These are phyloP conservation scores for Xiphydria camelus DNA, from an alignment of 2,888 invertebrate genomes.

Conservation along the genomic window DNA sequence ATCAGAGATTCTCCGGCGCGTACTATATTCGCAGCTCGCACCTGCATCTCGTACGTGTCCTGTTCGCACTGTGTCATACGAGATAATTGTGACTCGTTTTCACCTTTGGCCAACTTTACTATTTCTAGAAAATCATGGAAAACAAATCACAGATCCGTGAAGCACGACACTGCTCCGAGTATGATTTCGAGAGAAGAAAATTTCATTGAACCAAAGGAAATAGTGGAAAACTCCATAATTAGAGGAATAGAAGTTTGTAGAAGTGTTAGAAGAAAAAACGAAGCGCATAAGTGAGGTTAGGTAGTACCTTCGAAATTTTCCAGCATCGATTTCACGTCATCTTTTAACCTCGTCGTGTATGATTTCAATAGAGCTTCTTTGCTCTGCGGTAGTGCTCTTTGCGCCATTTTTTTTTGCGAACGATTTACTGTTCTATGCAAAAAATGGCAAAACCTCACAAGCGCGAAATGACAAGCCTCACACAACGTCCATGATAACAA, in stretches of 20 bases:
- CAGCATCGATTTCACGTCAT: slow-evolving; percentile 95
- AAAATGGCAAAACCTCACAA: background rate
- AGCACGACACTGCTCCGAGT: no score
- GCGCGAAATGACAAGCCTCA: no score
- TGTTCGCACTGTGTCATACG: slow-evolving; percentile 92
- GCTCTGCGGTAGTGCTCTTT: slow-evolving; percentile 80
- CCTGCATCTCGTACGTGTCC: slow-evolving; percentile 96
- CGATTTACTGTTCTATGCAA: background rate
- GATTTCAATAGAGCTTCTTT: slow-evolving; percentile 95
- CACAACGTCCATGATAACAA: slow-evolving; percentile 5
- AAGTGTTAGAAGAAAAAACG: slow-evolving; percentile 3
- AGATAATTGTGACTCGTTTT: slow-evolving; percentile 87
- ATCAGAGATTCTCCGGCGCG: slow-evolving; percentile 95
- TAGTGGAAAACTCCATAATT: slow-evolving; percentile 7
- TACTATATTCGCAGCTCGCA: slow-evolving; percentile 93
- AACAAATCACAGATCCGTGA: no score
- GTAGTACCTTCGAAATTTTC: slow-evolving; percentile 91
- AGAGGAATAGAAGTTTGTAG: slow-evolving; percentile 6
- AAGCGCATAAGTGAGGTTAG: slow-evolving; percentile 26
- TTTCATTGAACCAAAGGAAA: background rate
- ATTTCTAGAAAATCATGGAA: slow-evolving; percentile 73
- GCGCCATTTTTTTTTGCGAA: slow-evolving; percentile 47
- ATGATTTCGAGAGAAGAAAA: no score
- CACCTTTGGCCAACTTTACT: slow-evolving; percentile 84
- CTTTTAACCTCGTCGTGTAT: slow-evolving; percentile 91